Percentiles rank a stretch among this genome's conserved stretches.
Conservation (phyloP, 1,140 invertebrate species). For the Drosophila pruinosa region DNA sequence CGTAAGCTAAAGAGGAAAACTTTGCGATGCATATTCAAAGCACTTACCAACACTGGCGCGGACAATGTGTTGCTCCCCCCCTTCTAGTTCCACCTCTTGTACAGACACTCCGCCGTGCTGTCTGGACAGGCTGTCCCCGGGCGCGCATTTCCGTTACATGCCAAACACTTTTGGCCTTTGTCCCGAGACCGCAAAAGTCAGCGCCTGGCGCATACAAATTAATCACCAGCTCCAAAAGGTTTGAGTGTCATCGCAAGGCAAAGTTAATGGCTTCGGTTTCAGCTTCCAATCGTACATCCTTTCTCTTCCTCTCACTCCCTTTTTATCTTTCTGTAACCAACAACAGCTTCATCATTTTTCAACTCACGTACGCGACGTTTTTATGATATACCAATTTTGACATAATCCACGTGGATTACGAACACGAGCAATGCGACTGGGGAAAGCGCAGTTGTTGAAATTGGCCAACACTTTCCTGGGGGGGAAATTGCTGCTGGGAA, state of each 20-base stretch:
- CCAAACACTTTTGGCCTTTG: constrained; percentile 80
- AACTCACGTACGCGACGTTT: constrained; percentile 74
- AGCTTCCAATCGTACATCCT: constrained; percentile 16
- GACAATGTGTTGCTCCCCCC: constrained; percentile 15
- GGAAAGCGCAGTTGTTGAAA: constrained; percentile 28
- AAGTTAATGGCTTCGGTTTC: constrained; percentile 54
- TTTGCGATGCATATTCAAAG: constrained; percentile 75
- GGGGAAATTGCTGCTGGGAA: background rate
- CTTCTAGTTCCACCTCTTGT: constrained; percentile 6
- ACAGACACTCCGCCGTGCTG: background rate
- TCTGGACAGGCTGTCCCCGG: constrained; percentile 49
- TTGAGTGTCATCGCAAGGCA: constrained; percentile 42
- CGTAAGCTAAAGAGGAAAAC: constrained; percentile 54
- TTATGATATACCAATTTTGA: constrained; percentile 81
- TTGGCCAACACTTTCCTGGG: constrained; percentile 43
- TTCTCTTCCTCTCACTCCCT: background rate
- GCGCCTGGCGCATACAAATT: constrained; percentile 75
- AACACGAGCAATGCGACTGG: constrained; percentile 35
- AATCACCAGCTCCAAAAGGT: constrained; percentile 72
- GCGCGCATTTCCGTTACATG: constrained; percentile 78
- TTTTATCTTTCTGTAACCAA: background rate
- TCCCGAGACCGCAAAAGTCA: constrained; percentile 74
- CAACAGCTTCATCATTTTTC: constrained; percentile 40
- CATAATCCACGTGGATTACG: constrained; percentile 78
- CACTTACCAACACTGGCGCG: constrained; percentile 36